phyloP scores from a whole-genome alignment of 2,888 invertebrate species.

The Pandemis cinnamomeana region DNA sequence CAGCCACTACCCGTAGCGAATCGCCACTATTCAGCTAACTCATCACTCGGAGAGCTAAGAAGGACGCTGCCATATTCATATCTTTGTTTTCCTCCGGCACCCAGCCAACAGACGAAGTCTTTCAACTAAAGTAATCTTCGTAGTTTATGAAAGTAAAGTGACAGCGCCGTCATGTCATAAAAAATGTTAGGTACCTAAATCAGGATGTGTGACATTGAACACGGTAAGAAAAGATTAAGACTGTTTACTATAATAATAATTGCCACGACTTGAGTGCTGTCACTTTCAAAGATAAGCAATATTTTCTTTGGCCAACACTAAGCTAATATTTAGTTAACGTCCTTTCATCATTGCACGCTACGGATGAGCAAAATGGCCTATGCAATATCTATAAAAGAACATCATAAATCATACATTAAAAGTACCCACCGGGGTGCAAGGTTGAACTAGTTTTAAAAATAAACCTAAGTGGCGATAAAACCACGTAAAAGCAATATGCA shows the following conservation, averaged over 20 bases:
- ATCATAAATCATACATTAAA: background rate
- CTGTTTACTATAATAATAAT: constrained; percentile 29
- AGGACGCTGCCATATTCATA: constrained; percentile 15
- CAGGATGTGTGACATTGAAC: constrained; percentile 4
- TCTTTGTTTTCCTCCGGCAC: constrained; percentile 12
- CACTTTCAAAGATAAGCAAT: constrained; percentile 30
- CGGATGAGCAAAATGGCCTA: background rate
- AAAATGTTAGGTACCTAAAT: background rate
- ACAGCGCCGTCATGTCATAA: constrained; percentile 4
- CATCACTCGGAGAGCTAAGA: constrained; percentile 11
- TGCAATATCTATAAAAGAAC: too few relatives aligned
- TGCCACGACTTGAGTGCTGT: constrained; percentile 23
- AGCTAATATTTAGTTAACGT: constrained; percentile 21
- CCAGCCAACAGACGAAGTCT: background rate
- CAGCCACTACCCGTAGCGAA: constrained; percentile 44
- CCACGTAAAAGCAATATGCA: constrained; percentile 22
- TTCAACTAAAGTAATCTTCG: background rate
- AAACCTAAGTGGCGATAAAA: constrained; percentile 16
- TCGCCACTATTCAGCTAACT: constrained; percentile 42
- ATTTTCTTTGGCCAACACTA: constrained; percentile 25
- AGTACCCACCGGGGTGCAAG: background rate
- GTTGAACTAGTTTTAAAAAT: constrained; percentile 19
- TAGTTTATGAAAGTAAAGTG: background rate
- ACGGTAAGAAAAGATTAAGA: constrained; percentile 29
- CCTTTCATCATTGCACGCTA: background rate